Evolutionary conservation across 2,888 invertebrate species (phyloP).

Genomic region (Diplolepis rosae): DNA sequence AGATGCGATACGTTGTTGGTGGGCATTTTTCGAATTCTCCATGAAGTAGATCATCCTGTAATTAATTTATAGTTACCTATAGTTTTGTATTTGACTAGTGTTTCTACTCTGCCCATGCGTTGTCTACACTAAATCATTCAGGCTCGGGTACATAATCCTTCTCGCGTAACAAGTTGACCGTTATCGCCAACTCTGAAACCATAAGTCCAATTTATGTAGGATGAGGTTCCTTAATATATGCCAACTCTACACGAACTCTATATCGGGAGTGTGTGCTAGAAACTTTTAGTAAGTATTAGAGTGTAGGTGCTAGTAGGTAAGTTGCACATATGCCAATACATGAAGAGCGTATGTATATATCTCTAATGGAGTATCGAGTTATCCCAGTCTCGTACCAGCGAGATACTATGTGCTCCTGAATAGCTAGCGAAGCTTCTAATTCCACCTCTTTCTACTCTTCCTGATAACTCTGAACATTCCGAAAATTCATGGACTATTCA

Average conservation of each 20-base stretch:
- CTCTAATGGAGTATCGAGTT: slow-evolving; percentile 29
- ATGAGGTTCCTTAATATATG: slow-evolving; percentile 29
- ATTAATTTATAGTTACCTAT: slow-evolving; percentile 27
- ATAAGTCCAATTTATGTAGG: slow-evolving; percentile 30
- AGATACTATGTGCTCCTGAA: slow-evolving; percentile 41
- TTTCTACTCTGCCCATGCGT: slow-evolving; percentile 30
- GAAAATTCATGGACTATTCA: slow-evolving; percentile 29
- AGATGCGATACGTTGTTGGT: slow-evolving; percentile 13
- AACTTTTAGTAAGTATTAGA: slow-evolving; percentile 10
- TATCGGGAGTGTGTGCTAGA: neutral
- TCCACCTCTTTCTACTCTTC: slow-evolving; percentile 38
- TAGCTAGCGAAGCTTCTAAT: slow-evolving; percentile 56
- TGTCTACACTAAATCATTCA: slow-evolving; percentile 30
- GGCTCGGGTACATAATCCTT: slow-evolving; percentile 28
- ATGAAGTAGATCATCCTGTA: slow-evolving; percentile 24
- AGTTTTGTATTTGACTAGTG: slow-evolving; percentile 26
- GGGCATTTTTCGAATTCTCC: neutral
- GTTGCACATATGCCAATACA: slow-evolving; percentile 26
- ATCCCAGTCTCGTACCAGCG: slow-evolving; percentile 15
- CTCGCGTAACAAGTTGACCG: slow-evolving; percentile 31
- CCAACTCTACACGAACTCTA: slow-evolving; percentile 3
- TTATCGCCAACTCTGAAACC: slow-evolving; percentile 30
- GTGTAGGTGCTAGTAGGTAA: slow-evolving; percentile 8
- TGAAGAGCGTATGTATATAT: slow-evolving; percentile 21
- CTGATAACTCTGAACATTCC: slow-evolving; percentile 40